Conservation (phyloP, 2,888 invertebrate species). For the Quadriops clusia region DNA sequence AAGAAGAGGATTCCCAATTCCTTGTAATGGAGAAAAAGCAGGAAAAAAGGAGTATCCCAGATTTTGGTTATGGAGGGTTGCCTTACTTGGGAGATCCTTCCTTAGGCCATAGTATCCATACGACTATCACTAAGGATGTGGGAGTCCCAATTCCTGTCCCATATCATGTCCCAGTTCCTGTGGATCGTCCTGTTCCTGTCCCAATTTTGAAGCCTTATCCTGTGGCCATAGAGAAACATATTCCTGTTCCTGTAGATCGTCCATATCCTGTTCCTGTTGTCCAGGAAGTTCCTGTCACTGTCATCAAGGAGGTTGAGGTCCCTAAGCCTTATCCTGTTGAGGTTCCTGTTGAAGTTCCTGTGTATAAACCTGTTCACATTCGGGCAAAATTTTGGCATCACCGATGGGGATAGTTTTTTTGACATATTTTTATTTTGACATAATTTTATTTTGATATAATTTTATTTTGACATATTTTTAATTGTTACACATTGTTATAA, state of each 20-base stretch:
- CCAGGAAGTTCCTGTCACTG: constrained; percentile 32
- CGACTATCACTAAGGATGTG: constrained; percentile 38
- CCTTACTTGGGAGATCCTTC: no score
- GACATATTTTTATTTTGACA: no score
- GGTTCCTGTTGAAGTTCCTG: constrained; percentile 37
- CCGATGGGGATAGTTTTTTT: no score
- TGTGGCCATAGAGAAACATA: constrained; percentile 39
- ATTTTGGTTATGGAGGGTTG: no score
- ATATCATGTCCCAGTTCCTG: constrained; percentile 44
- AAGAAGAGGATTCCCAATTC: no score
- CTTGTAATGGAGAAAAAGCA: no score
- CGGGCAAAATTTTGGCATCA: no score
- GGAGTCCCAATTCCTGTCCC: constrained; percentile 37
- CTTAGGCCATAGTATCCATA: constrained; percentile 29
- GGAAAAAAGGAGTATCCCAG: no score
- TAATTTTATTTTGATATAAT: no score
- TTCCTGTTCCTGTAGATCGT: constrained; percentile 42
- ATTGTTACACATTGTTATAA: no score
- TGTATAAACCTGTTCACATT: no score
- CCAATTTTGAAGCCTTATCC: constrained; percentile 38
- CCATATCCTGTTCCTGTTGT: constrained; percentile 30
- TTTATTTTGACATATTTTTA: no score
- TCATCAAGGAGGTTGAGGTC: constrained; percentile 35
- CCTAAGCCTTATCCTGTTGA: constrained; percentile 42
- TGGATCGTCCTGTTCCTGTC: constrained; percentile 34